phyloP scores from a whole-genome alignment of 2,113 vertebrate species.

The Zosterops lateralis region DNA sequence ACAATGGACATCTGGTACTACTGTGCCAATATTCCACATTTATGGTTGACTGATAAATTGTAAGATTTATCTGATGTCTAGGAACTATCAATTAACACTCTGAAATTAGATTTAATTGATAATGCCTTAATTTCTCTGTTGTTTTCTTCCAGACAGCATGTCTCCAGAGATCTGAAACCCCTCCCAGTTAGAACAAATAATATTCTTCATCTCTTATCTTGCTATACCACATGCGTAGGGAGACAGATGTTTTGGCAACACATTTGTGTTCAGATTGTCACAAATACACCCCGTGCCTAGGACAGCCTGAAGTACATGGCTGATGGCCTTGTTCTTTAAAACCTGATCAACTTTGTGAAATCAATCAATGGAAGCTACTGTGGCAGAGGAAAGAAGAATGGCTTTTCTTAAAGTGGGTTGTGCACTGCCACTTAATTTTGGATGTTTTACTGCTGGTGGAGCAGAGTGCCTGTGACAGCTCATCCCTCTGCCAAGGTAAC shows the following conservation, averaged over 20 bases:
- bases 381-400: background rate
- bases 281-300: background rate
- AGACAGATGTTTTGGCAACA: background rate
- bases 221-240: fast-evolving
- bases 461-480: background rate
- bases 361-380: background rate
- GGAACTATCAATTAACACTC: background rate
- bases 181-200: background rate
- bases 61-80: background rate
- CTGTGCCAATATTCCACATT: background rate
- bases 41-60: background rate
- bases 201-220: background rate
- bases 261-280: background rate
- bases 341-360: background rate
- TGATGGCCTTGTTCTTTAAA: background rate
- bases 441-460: background rate
- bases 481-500: background rate
- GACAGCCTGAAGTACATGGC: background rate
- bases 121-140: background rate
- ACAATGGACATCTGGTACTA: background rate
- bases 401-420: background rate
- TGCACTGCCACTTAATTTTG: background rate
- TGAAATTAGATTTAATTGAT: background rate
- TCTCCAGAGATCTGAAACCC: background rate
- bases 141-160: background rate